Percentiles rank a stretch among this genome's conserved stretches.
phyloP scores from a whole-genome alignment of 2,113 vertebrate genomes.

The Cochlearius cochlearius region DNA sequence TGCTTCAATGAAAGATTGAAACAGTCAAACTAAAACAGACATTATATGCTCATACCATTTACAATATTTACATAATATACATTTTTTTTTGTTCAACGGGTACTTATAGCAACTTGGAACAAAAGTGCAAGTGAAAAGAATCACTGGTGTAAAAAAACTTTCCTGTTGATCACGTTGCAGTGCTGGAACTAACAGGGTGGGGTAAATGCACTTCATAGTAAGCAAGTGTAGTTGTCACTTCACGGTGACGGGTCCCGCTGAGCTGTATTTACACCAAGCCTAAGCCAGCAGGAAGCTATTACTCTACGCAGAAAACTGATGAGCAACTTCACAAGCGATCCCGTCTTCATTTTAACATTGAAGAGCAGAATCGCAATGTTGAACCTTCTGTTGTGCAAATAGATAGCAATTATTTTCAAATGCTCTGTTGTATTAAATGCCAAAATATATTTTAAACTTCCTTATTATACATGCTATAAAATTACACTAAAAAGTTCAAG shows the following conservation, averaged over 20 bases:
- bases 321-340: background rate
- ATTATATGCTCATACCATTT: background rate
- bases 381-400: conserved; percentile 40
- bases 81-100: background rate
- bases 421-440: conserved; percentile 45
- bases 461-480: conserved; percentile 71
- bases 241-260: background rate
- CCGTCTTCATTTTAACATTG: background rate
- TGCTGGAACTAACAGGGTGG: background rate
- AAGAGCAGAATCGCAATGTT: background rate
- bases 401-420: conserved; percentile 21
- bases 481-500: conserved; percentile 67
- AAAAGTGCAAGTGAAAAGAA: conserved; percentile 42
- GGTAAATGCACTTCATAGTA: background rate
- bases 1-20: conserved; percentile 60
- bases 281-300: background rate
- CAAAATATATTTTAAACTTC: conserved; percentile 69
- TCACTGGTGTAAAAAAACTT: background rate
- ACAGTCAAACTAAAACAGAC: conserved; percentile 41
- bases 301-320: background rate
- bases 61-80: conserved; percentile 60
- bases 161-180: background rate
- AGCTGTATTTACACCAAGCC: background rate
- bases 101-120: background rate
- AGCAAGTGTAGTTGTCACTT: background rate